Conservation (phyloP, 2,888 invertebrate genomes). For the Cybosia mesomella region DNA sequence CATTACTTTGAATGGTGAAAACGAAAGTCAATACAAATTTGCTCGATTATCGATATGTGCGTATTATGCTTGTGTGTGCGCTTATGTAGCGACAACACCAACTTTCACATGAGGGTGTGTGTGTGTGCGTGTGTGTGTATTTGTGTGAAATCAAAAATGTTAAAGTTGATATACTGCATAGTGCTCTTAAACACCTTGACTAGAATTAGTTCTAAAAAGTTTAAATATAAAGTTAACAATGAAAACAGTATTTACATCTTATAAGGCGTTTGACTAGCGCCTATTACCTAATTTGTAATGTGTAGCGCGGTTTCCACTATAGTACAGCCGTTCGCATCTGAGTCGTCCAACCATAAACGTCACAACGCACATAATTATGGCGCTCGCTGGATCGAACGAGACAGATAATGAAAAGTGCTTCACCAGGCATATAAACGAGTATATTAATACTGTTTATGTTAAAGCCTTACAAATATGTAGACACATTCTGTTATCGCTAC, state of each 20-base stretch:
- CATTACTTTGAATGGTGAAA: slow-evolving; percentile 8
- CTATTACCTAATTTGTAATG: too few relatives aligned
- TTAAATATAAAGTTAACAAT: not conserved
- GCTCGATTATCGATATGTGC: slow-evolving; percentile 6
- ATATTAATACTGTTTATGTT: not conserved
- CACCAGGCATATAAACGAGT: too few relatives aligned
- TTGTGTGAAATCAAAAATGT: slow-evolving; percentile 2
- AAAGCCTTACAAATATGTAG: not conserved
- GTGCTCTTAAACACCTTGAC: slow-evolving; percentile 1
- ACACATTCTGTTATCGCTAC: not conserved
- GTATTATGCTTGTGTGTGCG: slow-evolving; percentile 11
- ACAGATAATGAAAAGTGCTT: too few relatives aligned
- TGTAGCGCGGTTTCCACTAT: too few relatives aligned
- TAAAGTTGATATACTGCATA: slow-evolving; percentile 1
- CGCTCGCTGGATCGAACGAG: too few relatives aligned
- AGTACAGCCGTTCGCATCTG: too few relatives aligned
- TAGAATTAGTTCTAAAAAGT: slow-evolving; percentile 1
- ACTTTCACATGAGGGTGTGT: not conserved
- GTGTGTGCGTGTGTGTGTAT: not conserved
- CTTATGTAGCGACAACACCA: slow-evolving; percentile 14
- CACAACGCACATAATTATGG: too few relatives aligned
- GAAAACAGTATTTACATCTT: not conserved
- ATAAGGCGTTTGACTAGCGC: not conserved
- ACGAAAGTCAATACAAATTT: slow-evolving; percentile 12
- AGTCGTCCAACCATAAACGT: too few relatives aligned